Conservation (phyloP, 2,113 vertebrate genomes). For the Odobenus rosmarus region DNA sequence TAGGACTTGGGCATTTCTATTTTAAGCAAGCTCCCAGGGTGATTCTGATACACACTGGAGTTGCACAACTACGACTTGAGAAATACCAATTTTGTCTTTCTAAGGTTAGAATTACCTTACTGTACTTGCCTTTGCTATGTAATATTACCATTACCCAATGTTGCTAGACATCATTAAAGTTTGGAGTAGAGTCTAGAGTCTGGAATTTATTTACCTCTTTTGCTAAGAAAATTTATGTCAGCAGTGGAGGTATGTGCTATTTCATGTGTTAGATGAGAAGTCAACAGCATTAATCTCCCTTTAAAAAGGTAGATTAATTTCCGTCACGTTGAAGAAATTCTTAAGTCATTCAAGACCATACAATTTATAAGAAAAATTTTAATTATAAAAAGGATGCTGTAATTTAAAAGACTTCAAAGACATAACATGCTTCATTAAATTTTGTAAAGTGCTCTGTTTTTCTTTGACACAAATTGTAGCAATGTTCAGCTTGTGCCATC, state of each 20-base stretch:
- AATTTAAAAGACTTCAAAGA: conserved; percentile 36
- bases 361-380: conserved; percentile 53
- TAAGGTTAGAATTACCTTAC: not conserved
- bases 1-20: not conserved
- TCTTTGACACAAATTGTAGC: conserved; percentile 20
- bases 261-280: not conserved
- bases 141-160: not conserved
- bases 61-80: not conserved
- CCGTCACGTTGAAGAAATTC: not conserved
- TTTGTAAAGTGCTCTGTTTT: conserved; percentile 40
- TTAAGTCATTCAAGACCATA: conserved; percentile 12
- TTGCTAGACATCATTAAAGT: not conserved
- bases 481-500: not conserved
- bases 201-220: not conserved
- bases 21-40: not conserved
- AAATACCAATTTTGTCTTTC: not conserved
- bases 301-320: conserved; percentile 47
- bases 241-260: not conserved
- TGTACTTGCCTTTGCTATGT: not conserved
- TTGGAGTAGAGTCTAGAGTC: not conserved
- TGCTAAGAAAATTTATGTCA: conserved; percentile 25
- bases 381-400: conserved; percentile 35
- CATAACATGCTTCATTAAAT: conserved; percentile 33
- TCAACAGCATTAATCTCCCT: not conserved
- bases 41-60: not conserved